These are phyloP conservation scores for Thelaira solivaga DNA, from an alignment of 2,888 invertebrate genomes.

Conservation along the genomic window DNA sequence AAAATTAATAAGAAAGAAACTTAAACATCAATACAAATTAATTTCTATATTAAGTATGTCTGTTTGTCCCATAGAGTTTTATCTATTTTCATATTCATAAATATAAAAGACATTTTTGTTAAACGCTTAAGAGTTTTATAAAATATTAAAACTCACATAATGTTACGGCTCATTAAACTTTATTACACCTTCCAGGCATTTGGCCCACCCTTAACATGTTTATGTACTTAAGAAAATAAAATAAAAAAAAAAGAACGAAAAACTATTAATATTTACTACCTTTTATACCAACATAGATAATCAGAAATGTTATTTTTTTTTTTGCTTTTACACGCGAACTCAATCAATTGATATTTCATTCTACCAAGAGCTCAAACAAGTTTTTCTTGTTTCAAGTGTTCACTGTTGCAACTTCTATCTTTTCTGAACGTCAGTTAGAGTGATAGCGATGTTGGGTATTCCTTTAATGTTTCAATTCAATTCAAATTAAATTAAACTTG, in stretches of 20 bases:
- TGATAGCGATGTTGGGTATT: slow-evolving; percentile 8
- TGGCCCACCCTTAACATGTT: slow-evolving; percentile 16
- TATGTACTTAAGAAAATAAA: not conserved
- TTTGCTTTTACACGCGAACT: slow-evolving; percentile 31
- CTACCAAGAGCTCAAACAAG: too few species aligned
- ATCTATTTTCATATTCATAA: too few species aligned
- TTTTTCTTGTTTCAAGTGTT: not conserved
- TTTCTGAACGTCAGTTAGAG: not conserved
- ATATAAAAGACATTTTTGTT: too few species aligned
- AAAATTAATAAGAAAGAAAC: too few species aligned
- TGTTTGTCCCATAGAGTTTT: too few species aligned
- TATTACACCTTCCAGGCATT: not conserved
- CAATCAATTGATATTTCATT: slow-evolving; percentile 18
- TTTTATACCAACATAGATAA: slow-evolving; percentile 23
- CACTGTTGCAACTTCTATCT: not conserved
- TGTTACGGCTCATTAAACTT: slow-evolving; percentile 9
- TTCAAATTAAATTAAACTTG: slow-evolving; percentile 29
- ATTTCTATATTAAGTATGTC: too few species aligned
- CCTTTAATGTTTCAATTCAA: slow-evolving; percentile 37
- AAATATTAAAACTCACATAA: too few species aligned
- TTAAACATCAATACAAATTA: too few species aligned
- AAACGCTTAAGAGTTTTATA: too few species aligned
- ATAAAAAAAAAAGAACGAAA: slow-evolving; percentile 8
- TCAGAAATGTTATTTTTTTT: slow-evolving; percentile 10
- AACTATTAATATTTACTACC: slow-evolving; percentile 17